Conservation (phyloP, 2,888 invertebrate species). For the Imbricaverruca yamaguchii region DNA sequence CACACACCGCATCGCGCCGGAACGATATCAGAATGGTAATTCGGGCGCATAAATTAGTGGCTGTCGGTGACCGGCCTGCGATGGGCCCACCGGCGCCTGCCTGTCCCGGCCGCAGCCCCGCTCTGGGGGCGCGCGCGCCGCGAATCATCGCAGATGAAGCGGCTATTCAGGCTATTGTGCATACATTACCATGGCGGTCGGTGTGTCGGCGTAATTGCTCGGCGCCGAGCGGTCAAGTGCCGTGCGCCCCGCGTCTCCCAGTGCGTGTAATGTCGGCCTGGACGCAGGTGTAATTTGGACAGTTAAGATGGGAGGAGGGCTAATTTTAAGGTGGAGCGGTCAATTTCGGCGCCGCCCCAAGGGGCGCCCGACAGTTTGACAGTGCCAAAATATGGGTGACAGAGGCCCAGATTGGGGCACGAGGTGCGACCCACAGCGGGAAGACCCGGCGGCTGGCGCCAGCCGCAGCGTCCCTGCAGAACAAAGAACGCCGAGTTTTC, state of each 20-base stretch:
- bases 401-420: neutral
- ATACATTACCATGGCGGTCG: slow-evolving; percentile 2
- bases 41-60: neutral
- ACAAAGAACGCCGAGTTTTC: too few species aligned
- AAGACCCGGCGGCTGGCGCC: too few species aligned
- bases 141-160: neutral
- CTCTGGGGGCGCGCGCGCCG: neutral
- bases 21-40: neutral
- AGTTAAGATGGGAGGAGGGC: slow-evolving; percentile 13
- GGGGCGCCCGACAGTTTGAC: neutral
- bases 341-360: neutral
- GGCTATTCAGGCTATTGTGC: neutral
- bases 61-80: neutral
- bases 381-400: neutral
- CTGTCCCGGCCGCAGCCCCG: neutral
- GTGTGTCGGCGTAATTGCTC: too few species aligned
- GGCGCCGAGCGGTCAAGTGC: too few species aligned
- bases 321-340: neutral
- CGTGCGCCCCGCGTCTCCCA: neutral
- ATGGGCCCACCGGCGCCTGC: neutral
- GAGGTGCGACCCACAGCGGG: neutral
- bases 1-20: neutral
- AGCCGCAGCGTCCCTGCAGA: too few species aligned
- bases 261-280: slow-evolving; percentile 14
- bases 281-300: slow-evolving; percentile 15